Conservation (phyloP, 2,888 invertebrate genomes). For the Trichacis sp. region DNA sequence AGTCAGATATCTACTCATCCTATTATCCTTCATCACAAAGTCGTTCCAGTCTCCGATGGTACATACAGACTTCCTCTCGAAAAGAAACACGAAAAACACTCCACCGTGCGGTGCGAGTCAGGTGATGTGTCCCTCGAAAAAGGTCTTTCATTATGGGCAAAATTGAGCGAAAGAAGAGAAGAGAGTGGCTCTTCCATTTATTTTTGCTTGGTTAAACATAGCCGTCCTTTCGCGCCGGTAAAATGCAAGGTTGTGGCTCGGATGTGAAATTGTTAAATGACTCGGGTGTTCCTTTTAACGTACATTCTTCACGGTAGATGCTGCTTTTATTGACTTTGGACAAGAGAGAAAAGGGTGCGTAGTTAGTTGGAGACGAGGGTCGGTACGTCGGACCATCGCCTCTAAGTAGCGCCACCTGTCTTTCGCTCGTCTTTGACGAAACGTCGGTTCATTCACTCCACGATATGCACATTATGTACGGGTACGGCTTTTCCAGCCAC, state of each 20-base stretch:
- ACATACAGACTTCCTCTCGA: no score
- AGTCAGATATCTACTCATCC: no score
- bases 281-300: constrained; percentile 13
- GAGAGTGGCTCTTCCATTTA: not conserved
- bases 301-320: constrained; percentile 8
- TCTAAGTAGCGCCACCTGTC: not conserved
- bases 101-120: no score
- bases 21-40: no score
- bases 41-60: no score
- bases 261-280: constrained; percentile 9
- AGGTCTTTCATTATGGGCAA: not conserved
- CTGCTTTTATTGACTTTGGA: constrained; percentile 10
- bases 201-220: constrained; percentile 8
- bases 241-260: constrained; percentile 3
- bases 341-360: constrained; percentile 8
- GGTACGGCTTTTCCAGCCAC: constrained; percentile 21
- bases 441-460: constrained; percentile 28
- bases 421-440: constrained; percentile 42
- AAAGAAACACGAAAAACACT: no score
- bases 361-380: constrained; percentile 5
- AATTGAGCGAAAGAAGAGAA: constrained; percentile 3
- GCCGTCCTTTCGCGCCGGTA: constrained; percentile 4
- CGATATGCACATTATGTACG: constrained; percentile 33
- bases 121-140: no score
- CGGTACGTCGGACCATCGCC: constrained; percentile 2